phyloP scores from a whole-genome alignment of 2,113 vertebrate genomes.

The Ptilorrhoa leucosticta region DNA sequence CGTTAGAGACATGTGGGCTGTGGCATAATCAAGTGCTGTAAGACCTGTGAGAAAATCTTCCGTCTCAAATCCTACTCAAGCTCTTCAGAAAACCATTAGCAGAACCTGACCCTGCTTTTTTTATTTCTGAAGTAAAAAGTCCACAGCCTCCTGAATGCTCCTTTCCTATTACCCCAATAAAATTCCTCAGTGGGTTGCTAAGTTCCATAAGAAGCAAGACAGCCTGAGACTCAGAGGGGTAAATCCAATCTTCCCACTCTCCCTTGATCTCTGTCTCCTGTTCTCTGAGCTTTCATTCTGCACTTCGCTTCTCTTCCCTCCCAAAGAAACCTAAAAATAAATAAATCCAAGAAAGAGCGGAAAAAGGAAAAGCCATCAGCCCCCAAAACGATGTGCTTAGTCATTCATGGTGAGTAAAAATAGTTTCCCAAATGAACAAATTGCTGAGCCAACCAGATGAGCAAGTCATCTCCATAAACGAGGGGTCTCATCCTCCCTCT shows the following conservation, averaged over 20 bases:
- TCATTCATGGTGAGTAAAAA: conserved; percentile 38
- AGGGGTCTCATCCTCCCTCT: background rate
- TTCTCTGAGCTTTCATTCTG: background rate
- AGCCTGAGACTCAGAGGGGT: background rate
- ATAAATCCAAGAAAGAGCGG: background rate
- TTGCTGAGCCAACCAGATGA: conserved; percentile 8
- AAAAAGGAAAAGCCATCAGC: conserved; percentile 32
- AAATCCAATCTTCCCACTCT: background rate
- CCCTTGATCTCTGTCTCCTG: background rate
- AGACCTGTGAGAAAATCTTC: conserved; percentile 12
- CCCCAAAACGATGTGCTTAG: conserved; percentile 23
- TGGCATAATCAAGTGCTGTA: background rate
- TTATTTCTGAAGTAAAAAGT: background rate
- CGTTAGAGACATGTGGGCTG: background rate
- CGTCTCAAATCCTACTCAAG: background rate
- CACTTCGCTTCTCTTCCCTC: background rate
- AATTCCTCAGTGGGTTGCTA: background rate
- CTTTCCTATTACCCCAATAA: background rate
- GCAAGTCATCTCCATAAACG: background rate
- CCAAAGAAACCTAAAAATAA: conserved; percentile 50
- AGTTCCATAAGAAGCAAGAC: background rate
- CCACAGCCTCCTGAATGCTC: background rate
- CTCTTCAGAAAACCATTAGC: background rate
- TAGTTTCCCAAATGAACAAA: conserved; percentile 33
- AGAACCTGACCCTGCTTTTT: background rate